phyloP scores from a whole-genome alignment of 2,797 vertebrate genomes.

The Tachyglossus aculeatus region DNA sequence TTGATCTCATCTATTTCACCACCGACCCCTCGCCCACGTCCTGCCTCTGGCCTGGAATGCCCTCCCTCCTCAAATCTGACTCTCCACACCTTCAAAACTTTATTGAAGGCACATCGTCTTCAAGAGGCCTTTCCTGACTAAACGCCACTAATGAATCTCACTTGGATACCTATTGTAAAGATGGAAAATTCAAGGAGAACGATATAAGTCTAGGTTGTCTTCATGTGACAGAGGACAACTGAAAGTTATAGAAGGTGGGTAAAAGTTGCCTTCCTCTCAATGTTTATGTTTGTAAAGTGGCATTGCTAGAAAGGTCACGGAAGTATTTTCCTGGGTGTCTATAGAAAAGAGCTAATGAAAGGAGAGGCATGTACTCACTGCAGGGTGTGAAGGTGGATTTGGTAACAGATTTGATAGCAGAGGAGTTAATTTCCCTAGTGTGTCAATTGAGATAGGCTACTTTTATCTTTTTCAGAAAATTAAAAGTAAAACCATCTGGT shows the following conservation, averaged over 20 bases:
- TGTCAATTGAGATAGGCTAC: conserved; percentile 88
- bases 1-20: too few species aligned
- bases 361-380: conserved; percentile 81
- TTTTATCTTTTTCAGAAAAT: conserved; percentile 91
- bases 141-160: neutral
- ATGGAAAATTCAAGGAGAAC: conserved; percentile 26
- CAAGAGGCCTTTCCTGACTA: too few species aligned
- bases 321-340: conserved; percentile 79
- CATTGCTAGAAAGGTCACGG: conserved; percentile 83
- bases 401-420: conserved; percentile 83
- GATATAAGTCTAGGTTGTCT: conserved; percentile 6
- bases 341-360: conserved; percentile 87
- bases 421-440: conserved; percentile 97
- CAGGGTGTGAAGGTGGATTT: conserved; percentile 75
- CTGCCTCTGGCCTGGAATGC: too few species aligned
- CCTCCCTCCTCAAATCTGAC: too few species aligned
- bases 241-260: conserved; percentile 55
- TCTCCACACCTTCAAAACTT: too few species aligned
- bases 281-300: conserved; percentile 52
- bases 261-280: conserved; percentile 28
- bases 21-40: too few species aligned
- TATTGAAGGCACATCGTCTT: too few species aligned
- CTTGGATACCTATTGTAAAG: neutral
- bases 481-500: conserved; percentile 87
- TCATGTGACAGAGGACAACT: conserved; percentile 52